These are phyloP conservation scores for Drosophila truncata DNA, from an alignment of 1,140 invertebrate genomes.

Conservation along the genomic window DNA sequence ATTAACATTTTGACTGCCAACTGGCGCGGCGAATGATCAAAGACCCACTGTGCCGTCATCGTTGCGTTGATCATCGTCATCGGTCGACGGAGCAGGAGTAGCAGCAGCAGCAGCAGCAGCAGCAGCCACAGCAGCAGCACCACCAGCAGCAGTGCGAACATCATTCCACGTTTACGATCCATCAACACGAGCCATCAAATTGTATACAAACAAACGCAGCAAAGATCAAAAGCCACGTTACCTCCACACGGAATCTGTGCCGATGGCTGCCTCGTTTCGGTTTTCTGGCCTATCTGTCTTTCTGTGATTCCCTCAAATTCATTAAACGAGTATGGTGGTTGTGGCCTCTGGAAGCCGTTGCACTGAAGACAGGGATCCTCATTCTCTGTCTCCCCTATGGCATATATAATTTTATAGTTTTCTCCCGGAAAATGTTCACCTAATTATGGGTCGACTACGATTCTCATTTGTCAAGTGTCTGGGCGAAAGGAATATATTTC, in stretches of 20 bases:
- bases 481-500: neutral
- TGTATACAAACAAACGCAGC: constrained; percentile 85
- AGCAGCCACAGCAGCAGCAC: constrained; percentile 4
- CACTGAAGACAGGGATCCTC: constrained; percentile 7
- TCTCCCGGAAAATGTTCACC: constrained; percentile 29
- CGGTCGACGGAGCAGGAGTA: constrained; percentile 22
- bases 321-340: constrained; percentile 64
- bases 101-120: constrained; percentile 21
- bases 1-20: constrained; percentile 84
- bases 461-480: constrained; percentile 48
- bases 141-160: constrained; percentile 63
- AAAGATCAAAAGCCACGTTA: constrained; percentile 82
- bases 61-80: constrained; percentile 78
- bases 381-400: constrained; percentile 13
- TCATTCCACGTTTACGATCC: constrained; percentile 84
- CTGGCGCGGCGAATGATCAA: constrained; percentile 83
- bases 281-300: constrained; percentile 28
- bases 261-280: constrained; percentile 34
- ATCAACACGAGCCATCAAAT: constrained; percentile 85
- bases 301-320: constrained; percentile 41
- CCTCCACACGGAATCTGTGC: constrained; percentile 43
- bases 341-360: constrained; percentile 41
- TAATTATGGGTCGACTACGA: constrained; percentile 60
- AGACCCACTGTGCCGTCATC: constrained; percentile 79
- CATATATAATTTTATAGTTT: constrained; percentile 30